These are phyloP conservation scores for Cylloceria caligata DNA, from an alignment of 2,888 invertebrate genomes.

Conservation along the genomic window DNA sequence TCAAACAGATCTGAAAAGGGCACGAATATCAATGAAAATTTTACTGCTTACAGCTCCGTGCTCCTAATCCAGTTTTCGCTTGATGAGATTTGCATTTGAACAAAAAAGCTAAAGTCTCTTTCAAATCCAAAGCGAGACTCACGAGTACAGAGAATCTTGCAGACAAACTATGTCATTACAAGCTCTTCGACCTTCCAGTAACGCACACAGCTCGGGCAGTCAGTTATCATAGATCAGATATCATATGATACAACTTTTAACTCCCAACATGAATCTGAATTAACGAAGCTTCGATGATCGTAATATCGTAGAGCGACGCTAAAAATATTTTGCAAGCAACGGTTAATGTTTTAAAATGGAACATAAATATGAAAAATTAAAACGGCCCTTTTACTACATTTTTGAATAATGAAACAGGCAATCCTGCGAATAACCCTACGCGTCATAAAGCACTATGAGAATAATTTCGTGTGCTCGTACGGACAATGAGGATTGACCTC, in stretches of 20 bases:
- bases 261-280: neutral
- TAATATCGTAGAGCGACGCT: neutral
- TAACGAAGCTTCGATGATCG: too few relatives aligned
- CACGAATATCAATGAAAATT: too few relatives aligned
- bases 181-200: neutral
- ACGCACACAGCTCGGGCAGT: neutral
- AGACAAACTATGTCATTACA: neutral
- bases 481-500: slow-evolving; percentile 21
- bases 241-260: neutral
- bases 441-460: neutral
- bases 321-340: neutral
- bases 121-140: too few relatives aligned
- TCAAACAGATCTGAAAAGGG: too few relatives aligned
- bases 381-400: neutral
- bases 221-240: neutral
- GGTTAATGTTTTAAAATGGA: neutral
- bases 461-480: slow-evolving; percentile 33
- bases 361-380: neutral
- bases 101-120: too few relatives aligned
- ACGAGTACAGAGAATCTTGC: too few relatives aligned
- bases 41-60: too few relatives aligned
- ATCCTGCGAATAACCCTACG: slow-evolving; percentile 20
- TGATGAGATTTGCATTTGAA: too few relatives aligned
- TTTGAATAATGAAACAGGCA: slow-evolving; percentile 12
- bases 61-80: too few relatives aligned